Base-by-base conservation (phyloP, 2,113 vertebrate species). In the Arothron firmamentum region DNA sequence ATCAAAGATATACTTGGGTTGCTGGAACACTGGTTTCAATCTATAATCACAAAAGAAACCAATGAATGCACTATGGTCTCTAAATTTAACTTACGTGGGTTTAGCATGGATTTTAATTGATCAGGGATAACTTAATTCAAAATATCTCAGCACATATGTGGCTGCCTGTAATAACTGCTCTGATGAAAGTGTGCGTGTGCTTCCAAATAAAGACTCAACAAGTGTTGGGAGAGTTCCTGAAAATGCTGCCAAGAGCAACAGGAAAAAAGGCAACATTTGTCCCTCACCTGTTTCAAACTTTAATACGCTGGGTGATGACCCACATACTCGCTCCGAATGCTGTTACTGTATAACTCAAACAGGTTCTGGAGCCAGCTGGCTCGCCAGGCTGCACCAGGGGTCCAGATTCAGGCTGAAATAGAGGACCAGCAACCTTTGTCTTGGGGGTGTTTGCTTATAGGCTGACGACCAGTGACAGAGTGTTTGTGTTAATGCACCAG, bases 271-370 rank as follows among this genome's bases (percentile, higher is more conserved):
- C 66, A 61, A 55, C 59, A 56, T 68, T 52, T 59, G 56, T 61
- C 74, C 63, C 52, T 77, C 83, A 82, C 72, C 81, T 79, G 80
- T 82, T 74, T 71, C 58, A 59, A 76, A 76, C 65, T 74, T 62
- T 63, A 63, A 69, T 54, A 63, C 59, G 3, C n/a, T 49, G 59
- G 64, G 77, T 69, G 65, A 70, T 52, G 8, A 55, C 46, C 50
- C 48, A 62, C 66, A 78, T 78, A 80, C 70, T 55, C 38, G 54
- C 52, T 5, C 45, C 45, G 34, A 52, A 55, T 59, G 25, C n/a
- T 56, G 59, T 72, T 74, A 70, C 75, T 53, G 65, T 56, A 70
- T 20, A 64, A 67, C 68, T 72, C 57, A 50, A 62, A 73, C 57
- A 28, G 72, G 38, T 75, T 67, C 63, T 41, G 38, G 13, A 3